Conservation (phyloP, 1,140 invertebrate species). For the Drosophila murphyi region DNA sequence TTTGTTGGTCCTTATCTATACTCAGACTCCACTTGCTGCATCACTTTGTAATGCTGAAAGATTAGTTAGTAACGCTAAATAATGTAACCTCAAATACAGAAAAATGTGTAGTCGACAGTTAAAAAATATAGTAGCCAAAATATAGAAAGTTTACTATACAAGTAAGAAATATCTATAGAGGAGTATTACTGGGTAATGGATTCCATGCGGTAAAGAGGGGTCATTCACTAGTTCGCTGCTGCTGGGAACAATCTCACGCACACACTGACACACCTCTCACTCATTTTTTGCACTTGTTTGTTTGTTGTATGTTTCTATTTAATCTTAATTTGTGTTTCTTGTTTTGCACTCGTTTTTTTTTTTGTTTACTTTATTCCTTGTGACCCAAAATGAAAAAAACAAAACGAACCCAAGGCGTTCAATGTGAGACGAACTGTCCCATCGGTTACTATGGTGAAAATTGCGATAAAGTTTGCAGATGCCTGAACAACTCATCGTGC, state of each 20-base stretch:
- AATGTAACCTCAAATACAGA: too few species aligned
- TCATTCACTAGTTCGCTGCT: too few species aligned
- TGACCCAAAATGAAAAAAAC: slow-evolving; percentile 19
- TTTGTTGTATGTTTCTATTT: slow-evolving; percentile 27
- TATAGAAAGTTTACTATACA: too few species aligned
- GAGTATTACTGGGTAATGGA: too few species aligned
- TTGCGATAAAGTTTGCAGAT: slow-evolving; percentile 92
- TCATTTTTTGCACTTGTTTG: slow-evolving; percentile 25
- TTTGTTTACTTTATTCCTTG: slow-evolving; percentile 26
- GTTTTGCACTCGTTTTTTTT: slow-evolving; percentile 66
- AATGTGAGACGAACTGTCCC: slow-evolving; percentile 93
- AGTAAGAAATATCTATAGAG: too few species aligned
- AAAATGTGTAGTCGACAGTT: too few species aligned
- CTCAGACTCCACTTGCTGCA: too few species aligned
- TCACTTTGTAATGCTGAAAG: too few species aligned
- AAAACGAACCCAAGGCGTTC: slow-evolving; percentile 86
- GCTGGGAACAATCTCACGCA: neutral
- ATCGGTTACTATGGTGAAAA: slow-evolving; percentile 91
- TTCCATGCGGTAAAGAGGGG: too few species aligned
- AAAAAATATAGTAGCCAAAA: too few species aligned
- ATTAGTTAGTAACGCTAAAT: too few species aligned
- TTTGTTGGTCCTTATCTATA: too few species aligned
- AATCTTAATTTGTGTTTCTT: slow-evolving; percentile 68
- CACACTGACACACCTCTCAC: neutral
- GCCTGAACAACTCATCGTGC: slow-evolving; percentile 94